Evolutionary conservation across 2,113 vertebrate species (phyloP), one percentile per base, ranked within the genome.

Genomic region (Scatophagus argus): DNA sequence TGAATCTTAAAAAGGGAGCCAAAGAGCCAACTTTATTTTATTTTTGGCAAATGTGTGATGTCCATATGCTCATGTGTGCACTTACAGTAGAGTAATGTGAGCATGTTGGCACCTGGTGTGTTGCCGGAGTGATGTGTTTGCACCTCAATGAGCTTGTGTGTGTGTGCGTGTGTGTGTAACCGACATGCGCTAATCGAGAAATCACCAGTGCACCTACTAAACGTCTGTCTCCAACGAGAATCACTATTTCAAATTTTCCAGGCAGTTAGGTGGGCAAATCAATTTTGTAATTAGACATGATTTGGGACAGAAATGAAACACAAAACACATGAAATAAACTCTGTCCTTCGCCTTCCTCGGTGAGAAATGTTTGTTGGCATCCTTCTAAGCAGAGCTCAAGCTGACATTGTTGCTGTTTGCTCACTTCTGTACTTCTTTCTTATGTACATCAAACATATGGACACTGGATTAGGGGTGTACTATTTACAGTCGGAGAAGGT

Each of bases 251-350:
- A 75, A 10, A 91, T 89, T 87, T 93, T 92, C 87, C 86, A 81
- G 84, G 63, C 83, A 82, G 91, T 92, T 91, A 92, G 81, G 56
- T 91, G 69, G 81, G 78, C 63, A 87, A 82, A 87, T 84, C 63
- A 73, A 55, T 84, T 77, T 86, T 17, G 44, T 81, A 88, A 91
- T 91, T 82, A 91, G 67, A 84, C 65, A 39, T 80, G 69, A 91
- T 90, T 77, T 71, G 47, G 65, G 77, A 72, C 71, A 82, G 79
- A 77, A 81, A n/a, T n/a, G 80, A 81, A 83, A 84, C 80, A 49
- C 31, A 34, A 84, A 82, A 49, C 31, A 34, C 58, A 66, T 75
- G 69, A 83, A 79, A 68, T 56, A 68, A 41, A 75, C 41, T 64
- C 39, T 70, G 19, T 44, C 8, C 14, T 29, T 60, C 64, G 38